Evolutionary conservation across 2,797 vertebrate genomes (phyloP), one percentile per base, ranked within the genome.

Genomic region (Poecile montanus): DNA sequence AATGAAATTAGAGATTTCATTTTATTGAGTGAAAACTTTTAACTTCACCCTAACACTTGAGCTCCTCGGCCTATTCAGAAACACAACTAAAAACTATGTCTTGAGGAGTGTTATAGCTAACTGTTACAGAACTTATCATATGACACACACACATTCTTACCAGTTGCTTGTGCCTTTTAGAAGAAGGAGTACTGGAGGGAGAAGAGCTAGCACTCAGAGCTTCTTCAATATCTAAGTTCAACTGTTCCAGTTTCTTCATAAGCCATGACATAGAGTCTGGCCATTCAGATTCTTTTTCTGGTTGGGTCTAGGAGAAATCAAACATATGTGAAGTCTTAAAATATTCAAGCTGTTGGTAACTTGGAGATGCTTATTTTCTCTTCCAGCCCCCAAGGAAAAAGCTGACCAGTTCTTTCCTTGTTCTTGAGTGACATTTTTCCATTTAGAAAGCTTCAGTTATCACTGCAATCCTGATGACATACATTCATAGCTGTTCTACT

Each of bases 171-270:
- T 98, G 97, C 40, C 89, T 94, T 88, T 95, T 58, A 56, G 96
- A 95, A 56, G 96, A 95, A 88, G 98, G 98, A 16, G 98, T 98
- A 97, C 97, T 82, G 4, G 97, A 98, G 20, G 98, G 98, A 76
- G 98, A 99, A 68, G 98, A 98, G 86, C 96, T 92, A 50, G 97
- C 95, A 86, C 98, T 99, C 79, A 99, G 98, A 88, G 98, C 98
- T 91, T 99, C 99, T 94, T 99, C 98, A 85, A 99, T 99, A 97
- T 99, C 98, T 92, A 98, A 94, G 94, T 99, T 98, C 71, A 99
- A 97, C 89, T 98, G 98, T 95, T 99, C 98, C 85, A 99, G 97
- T 91, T 98, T 99, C 96, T 97, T 98, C 98, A 99, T 98, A 85
- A 99, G 98, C 91, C 98, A 98, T 68, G 76, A 98, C 98, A 99